phyloP scores from a whole-genome alignment of 2,113 vertebrate species.

The Meriones unguiculatus region DNA sequence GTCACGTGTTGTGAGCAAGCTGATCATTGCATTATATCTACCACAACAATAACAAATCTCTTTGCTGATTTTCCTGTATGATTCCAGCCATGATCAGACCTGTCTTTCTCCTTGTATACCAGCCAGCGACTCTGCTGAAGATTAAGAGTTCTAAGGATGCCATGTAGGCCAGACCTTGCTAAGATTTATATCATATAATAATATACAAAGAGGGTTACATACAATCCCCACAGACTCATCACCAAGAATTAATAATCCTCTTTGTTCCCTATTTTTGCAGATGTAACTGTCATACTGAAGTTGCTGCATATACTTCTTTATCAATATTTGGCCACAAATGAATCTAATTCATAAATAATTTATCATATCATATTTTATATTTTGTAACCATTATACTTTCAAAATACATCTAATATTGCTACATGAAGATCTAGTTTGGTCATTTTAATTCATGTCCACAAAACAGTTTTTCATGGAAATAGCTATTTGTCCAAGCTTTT shows the following conservation, averaged over 20 bases:
- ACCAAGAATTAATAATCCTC: conserved; percentile 2
- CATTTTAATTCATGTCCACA: neutral
- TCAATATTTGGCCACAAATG: neutral
- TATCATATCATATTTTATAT: neutral
- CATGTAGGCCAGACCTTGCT: neutral
- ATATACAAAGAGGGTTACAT: neutral
- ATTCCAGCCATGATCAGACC: neutral
- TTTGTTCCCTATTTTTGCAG: neutral
- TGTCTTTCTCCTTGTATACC: neutral
- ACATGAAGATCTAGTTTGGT: neutral
- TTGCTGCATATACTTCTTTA: neutral
- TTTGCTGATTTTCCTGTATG: conserved; percentile 37
- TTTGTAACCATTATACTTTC: neutral
- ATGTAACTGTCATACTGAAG: conserved; percentile 13
- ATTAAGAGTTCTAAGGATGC: neutral
- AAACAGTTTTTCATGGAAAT: neutral
- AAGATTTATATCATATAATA: conserved; percentile 31
- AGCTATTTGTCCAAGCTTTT: neutral
- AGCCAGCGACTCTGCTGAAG: conserved; percentile 1
- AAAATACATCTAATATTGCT: neutral
- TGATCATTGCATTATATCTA: conserved; percentile 30
- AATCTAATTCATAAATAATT: conserved; percentile 17
- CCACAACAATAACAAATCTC: conserved; percentile 36
- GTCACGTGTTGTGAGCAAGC: conserved; percentile 13
- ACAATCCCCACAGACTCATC: neutral